A percentile compares a stretch with the other conserved stretches of the same genome.
Evolutionary conservation across 2,888 invertebrate species (phyloP).

Genomic region (Hydriomena furcata): DNA sequence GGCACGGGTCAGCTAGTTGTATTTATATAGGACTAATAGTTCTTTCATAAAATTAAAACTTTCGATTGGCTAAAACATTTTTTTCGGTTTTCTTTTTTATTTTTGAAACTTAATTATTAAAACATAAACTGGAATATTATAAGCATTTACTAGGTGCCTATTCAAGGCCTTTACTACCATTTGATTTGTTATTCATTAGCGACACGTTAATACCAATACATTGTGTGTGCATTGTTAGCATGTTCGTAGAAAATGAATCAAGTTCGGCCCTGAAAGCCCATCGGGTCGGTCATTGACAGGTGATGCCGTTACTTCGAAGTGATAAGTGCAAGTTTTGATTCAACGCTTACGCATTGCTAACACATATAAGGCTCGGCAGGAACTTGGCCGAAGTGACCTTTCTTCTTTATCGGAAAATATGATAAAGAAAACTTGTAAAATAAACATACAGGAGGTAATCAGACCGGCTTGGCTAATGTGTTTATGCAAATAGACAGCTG

Average conservation of each 20-base stretch:
- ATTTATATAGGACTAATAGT: too few relatives aligned
- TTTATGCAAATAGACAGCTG: constrained; percentile 5
- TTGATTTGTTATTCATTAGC: constrained; percentile 12
- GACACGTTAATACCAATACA: constrained; percentile 1
- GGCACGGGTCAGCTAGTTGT: too few relatives aligned
- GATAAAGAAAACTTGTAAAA: too few relatives aligned
- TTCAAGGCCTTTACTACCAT: too few relatives aligned
- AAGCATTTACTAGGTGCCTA: too few relatives aligned
- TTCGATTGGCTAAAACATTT: too few relatives aligned
- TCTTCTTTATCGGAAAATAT: too few relatives aligned
- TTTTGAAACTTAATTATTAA: too few relatives aligned
- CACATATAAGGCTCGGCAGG: constrained; percentile 46
- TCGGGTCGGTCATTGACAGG: constrained; percentile 32
- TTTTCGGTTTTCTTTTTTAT: too few relatives aligned
- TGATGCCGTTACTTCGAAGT: constrained; percentile 27
- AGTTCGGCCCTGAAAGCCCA: constrained; percentile 30
- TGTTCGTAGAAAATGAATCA: constrained; percentile 28
- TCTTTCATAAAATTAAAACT: too few relatives aligned
- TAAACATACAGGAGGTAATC: not conserved
- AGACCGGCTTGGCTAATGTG: not conserved
- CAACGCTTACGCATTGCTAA: constrained; percentile 50
- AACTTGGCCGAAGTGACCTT: constrained; percentile 5
- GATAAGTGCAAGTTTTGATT: constrained; percentile 42
- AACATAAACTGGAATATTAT: too few relatives aligned
- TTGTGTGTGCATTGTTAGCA: constrained; percentile 3